phyloP scores from a whole-genome alignment of 23 tunicate species.

The Corella eumyota region DNA sequence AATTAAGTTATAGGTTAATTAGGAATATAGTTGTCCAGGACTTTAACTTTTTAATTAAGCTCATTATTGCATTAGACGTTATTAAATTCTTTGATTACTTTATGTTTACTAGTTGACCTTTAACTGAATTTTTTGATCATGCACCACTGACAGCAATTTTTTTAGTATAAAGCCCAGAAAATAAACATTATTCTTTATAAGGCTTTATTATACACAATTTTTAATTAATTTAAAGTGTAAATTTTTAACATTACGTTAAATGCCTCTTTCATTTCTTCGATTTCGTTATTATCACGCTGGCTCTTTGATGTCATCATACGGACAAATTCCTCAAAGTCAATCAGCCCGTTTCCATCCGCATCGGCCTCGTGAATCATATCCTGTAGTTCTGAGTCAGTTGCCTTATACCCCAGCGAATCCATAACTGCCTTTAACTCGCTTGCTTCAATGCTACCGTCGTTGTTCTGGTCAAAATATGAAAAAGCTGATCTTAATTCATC shows the following conservation, averaged over 20 bases:
- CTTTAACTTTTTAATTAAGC: too few species aligned
- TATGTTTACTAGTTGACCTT: too few species aligned
- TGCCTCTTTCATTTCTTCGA: constrained; percentile 43
- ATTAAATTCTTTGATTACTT: too few species aligned
- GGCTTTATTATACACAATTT: too few species aligned
- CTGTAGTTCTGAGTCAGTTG: constrained; percentile 22
- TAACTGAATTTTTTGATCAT: too few species aligned
- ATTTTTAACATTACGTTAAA: constrained; percentile 21
- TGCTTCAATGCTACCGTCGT: constrained; percentile 42
- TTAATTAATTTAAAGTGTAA: too few species aligned
- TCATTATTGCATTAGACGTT: too few species aligned
- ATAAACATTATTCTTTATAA: too few species aligned
- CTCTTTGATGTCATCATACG: constrained; percentile 43
- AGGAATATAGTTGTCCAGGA: too few species aligned
- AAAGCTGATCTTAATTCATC: constrained; percentile 37
- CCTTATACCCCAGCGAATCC: constrained; percentile 34
- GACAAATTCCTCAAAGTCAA: constrained; percentile 52
- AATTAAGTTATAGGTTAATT: too few species aligned
- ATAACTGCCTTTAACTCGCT: constrained; percentile 37
- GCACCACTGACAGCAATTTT: too few species aligned
- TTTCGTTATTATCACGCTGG: constrained; percentile 11
- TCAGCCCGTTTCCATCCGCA: constrained; percentile 34
- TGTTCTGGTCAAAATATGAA: constrained; percentile 37
- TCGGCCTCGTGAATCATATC: constrained; percentile 66
- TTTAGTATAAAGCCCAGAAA: too few species aligned